Evolutionary conservation across 35 echinoderm and acorn worm species (phyloP).

Genomic region (Anneissia japonica): DNA sequence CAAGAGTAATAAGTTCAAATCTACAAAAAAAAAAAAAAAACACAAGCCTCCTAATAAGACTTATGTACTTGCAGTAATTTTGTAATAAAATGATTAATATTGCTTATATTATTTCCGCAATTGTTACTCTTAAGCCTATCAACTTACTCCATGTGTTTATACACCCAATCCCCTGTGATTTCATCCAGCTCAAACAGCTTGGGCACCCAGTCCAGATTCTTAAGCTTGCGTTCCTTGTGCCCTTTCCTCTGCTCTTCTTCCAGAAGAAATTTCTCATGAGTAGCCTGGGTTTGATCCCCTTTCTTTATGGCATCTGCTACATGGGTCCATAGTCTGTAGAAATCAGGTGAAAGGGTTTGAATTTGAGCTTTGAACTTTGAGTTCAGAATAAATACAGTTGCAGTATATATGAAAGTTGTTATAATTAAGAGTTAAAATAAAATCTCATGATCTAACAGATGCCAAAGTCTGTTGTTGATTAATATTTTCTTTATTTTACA

Average conservation of each 20-base stretch:
- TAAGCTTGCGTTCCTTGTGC: conserved; percentile 82
- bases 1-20: too few species aligned
- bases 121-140: too few species aligned
- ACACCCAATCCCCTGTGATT: conserved; percentile 81
- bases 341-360: neutral
- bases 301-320: conserved; percentile 61
- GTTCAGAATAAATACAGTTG: too few species aligned
- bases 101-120: neutral
- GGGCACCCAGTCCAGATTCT: conserved; percentile 72
- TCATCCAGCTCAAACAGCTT: conserved; percentile 86
- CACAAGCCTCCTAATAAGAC: neutral
- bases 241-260: conserved; percentile 86
- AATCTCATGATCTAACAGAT: too few species aligned
- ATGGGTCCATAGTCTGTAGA: conserved; percentile 54
- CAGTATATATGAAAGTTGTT: too few species aligned
- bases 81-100: neutral
- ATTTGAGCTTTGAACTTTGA: too few species aligned
- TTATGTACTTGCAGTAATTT: neutral
- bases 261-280: conserved; percentile 82
- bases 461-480: too few species aligned
- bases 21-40: neutral
- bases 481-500: too few species aligned
- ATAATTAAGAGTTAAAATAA: too few species aligned
- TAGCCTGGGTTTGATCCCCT: conserved; percentile 70
- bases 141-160: conserved; percentile 97